Percentiles rank a stretch among this genome's conserved stretches.
Conservation (phyloP, 2,113 vertebrate species). For the Smithornis capensis region DNA sequence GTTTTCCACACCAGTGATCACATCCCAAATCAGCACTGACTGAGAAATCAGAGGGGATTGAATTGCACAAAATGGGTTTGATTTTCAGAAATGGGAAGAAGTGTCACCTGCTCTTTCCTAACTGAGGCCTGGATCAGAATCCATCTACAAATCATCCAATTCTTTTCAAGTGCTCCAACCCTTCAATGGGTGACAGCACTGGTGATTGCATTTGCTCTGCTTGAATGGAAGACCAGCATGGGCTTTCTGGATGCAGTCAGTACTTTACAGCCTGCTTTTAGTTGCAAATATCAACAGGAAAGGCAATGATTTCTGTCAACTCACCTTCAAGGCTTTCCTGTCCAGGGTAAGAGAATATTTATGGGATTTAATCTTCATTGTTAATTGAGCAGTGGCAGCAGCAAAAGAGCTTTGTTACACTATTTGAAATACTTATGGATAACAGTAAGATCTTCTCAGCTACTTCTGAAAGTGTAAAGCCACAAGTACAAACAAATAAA, state of each 20-base stretch:
- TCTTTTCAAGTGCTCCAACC: not conserved
- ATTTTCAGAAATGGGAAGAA: slow-evolving; percentile 24
- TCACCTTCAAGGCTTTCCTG: not conserved
- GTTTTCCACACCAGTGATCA: not conserved
- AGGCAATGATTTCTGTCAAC: not conserved
- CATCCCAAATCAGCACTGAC: not conserved
- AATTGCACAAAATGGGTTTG: not conserved
- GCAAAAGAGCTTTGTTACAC: not conserved
- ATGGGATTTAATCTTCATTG: not conserved
- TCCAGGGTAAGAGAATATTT: not conserved
- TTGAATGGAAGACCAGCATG: not conserved
- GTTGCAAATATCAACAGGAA: not conserved
- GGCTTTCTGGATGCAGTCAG: not conserved
- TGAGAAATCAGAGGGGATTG: not conserved
- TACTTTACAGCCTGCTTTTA: slow-evolving; percentile 3
- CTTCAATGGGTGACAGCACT: not conserved
- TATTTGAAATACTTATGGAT: not conserved
- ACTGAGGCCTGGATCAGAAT: not conserved
- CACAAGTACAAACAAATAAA: not conserved
- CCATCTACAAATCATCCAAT: slow-evolving; percentile 9
- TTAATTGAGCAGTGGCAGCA: not conserved
- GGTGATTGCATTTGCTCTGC: slow-evolving; percentile 38
- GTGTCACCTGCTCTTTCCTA: not conserved
- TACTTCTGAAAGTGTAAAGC: not conserved
- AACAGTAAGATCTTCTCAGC: not conserved